Evolutionary conservation across 2,113 vertebrate genomes (phyloP).

Genomic region (Propithecus coquereli): DNA sequence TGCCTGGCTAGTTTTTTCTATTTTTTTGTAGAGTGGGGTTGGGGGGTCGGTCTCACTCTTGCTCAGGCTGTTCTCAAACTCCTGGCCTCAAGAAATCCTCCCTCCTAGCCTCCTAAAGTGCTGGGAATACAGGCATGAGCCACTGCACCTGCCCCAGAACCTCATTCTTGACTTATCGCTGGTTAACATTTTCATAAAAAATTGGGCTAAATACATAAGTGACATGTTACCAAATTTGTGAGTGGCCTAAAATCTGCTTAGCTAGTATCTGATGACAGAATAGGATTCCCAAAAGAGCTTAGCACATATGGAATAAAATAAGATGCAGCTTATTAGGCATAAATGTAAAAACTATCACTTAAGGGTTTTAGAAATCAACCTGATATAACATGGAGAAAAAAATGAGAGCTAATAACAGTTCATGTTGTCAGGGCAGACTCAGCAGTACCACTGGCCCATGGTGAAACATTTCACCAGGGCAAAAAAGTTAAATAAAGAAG

Average conservation of each 20-base stretch:
- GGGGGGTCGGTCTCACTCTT: no score
- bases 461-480: background rate
- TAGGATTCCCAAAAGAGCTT: background rate
- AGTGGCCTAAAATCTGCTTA: background rate
- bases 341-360: background rate
- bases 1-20: no score
- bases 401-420: background rate
- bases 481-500: background rate
- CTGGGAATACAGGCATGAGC: no score
- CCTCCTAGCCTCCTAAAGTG: no score
- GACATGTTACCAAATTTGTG: background rate
- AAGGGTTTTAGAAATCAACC: background rate
- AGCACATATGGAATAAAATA: background rate
- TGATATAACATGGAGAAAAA: background rate
- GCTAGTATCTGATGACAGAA: background rate
- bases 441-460: background rate
- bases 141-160: background rate
- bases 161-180: background rate
- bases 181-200: slow-evolving; percentile 10
- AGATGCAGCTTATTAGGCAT: background rate
- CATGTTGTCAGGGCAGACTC: background rate
- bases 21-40: no score
- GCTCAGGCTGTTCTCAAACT: no score
- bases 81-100: no score
- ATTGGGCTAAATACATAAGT: background rate